Evolutionary conservation across 2,888 invertebrate species (phyloP).

Genomic region (Celastrina argiolus): DNA sequence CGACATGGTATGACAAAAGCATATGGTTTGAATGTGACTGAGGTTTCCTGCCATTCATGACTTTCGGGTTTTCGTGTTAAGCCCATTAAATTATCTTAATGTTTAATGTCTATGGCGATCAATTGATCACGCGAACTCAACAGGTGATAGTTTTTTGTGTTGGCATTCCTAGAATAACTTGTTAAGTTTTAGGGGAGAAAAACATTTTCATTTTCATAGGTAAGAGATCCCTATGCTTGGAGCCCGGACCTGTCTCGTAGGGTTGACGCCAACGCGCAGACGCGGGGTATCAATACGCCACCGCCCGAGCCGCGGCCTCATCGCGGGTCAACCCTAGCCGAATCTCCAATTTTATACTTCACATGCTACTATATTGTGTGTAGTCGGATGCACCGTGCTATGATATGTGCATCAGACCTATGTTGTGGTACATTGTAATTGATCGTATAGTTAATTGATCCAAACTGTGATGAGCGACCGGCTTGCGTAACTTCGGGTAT

Average conservation of each 20-base stretch:
- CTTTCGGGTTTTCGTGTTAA: too few relatives aligned
- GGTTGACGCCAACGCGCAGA: conserved; percentile 63
- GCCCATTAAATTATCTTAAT: too few relatives aligned
- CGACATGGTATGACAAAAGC: background rate
- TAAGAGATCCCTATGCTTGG: background rate
- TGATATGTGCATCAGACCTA: conserved; percentile 24
- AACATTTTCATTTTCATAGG: too few relatives aligned
- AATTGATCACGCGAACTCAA: too few relatives aligned
- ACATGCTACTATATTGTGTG: conserved; percentile 8
- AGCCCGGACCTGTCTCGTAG: conserved; percentile 46
- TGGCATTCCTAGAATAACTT: too few relatives aligned
- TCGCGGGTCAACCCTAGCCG: conserved; percentile 30
- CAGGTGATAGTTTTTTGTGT: too few relatives aligned
- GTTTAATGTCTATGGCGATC: too few relatives aligned
- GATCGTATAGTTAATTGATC: conserved; percentile 10
- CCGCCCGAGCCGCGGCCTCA: conserved; percentile 43
- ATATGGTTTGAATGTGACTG: too few relatives aligned
- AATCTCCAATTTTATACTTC: conserved; percentile 21
- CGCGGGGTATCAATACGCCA: conserved; percentile 50
- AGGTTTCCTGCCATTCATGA: too few relatives aligned
- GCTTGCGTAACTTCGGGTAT: conserved; percentile 44
- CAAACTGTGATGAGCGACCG: conserved; percentile 24
- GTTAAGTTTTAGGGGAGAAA: too few relatives aligned
- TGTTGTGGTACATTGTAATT: conserved; percentile 17
- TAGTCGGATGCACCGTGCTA: conserved; percentile 6